Evolutionary conservation across 2,113 vertebrate genomes (phyloP), one percentile per base, ranked within the genome.

Genomic region (Megaceryle torquata): DNA sequence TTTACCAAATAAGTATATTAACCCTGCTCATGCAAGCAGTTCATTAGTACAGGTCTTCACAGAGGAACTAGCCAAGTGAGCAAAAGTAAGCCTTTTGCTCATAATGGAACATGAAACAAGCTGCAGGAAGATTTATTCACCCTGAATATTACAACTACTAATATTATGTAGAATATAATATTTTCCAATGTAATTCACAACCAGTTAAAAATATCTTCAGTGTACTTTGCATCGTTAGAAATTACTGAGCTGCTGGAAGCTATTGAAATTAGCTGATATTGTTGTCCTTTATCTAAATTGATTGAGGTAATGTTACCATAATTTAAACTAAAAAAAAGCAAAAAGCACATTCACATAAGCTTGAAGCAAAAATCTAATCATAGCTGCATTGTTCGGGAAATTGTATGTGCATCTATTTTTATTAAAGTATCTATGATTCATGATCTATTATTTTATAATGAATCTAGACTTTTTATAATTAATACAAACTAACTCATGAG

Each of bases 361-460:
- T 95, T 91, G 78, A 95, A 97, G 74, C n/a, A 93, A 96, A 88
- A 97, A 89, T 91, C 86, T 97, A 94, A 97, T 97, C 48, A 95
- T 85, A 72, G 78, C 86, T 75, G 67, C 46, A 89, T 93, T 97
- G 88, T 78, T 93, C 88, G 33, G 76, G 64, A 97, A 97, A 97
- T 93, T 67, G 33, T 41, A 13, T 91, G 77, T 86, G 80, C 54
- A 88, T 94, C 88, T 93, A 21, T 63, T 97, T 96, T 96, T 87
- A 85, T 95, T 96, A 93, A 97, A 76, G 26, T 96, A 86, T 94
- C 75, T 94, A 35, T 72, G 60, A 77, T 94, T 96, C 70, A 54
- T 82, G 37, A 50, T 95, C 75, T 76, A 48, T 46, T 95, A 57
- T 88, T 86, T 92, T 50, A 83, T 91, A 90, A 96, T 87, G 28